phyloP scores from a whole-genome alignment of 2,888 invertebrate genomes.

The Athetis lepigone region DNA sequence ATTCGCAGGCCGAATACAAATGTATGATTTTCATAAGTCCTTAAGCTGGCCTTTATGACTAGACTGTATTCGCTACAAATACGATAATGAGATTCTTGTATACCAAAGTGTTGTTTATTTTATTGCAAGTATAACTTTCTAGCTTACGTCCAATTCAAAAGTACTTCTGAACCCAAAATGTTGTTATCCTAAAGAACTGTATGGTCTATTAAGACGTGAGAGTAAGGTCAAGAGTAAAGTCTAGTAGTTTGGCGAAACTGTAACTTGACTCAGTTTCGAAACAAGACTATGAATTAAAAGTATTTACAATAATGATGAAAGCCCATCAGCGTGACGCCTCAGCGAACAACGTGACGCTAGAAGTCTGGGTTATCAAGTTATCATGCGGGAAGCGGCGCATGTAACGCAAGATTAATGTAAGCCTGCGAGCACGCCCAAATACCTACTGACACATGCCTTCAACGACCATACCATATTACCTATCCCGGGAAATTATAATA shows the following conservation, averaged over 20 bases:
- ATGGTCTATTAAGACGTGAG: no score
- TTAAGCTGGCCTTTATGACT: slow-evolving; percentile 27
- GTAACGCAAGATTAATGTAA: slow-evolving; percentile 70
- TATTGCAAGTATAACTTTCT: neutral
- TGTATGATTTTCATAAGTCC: slow-evolving; percentile 34
- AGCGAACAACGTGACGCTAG: slow-evolving; percentile 24
- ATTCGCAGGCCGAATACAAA: slow-evolving; percentile 41
- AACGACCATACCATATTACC: slow-evolving; percentile 49
- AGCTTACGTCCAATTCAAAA: neutral
- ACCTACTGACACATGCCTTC: slow-evolving; percentile 60
- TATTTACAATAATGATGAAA: slow-evolving; percentile 16
- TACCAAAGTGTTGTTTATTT: slow-evolving; percentile 30
- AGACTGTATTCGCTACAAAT: slow-evolving; percentile 43
- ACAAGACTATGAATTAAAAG: slow-evolving; percentile 12
- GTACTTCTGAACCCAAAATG: no score
- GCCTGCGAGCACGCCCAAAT: slow-evolving; percentile 39
- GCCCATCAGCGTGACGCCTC: slow-evolving; percentile 5
- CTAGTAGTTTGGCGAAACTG: neutral
- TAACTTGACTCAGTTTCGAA: slow-evolving; percentile 8
- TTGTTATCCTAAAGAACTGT: no score
- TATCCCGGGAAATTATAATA: slow-evolving; percentile 41
- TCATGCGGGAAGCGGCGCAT: slow-evolving; percentile 65
- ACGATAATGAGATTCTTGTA: slow-evolving; percentile 54
- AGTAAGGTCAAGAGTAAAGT: no score
- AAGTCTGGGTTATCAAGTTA: slow-evolving; percentile 65